Conservation (phyloP, 2,888 invertebrate genomes). For the Rhagonycha fulva region DNA sequence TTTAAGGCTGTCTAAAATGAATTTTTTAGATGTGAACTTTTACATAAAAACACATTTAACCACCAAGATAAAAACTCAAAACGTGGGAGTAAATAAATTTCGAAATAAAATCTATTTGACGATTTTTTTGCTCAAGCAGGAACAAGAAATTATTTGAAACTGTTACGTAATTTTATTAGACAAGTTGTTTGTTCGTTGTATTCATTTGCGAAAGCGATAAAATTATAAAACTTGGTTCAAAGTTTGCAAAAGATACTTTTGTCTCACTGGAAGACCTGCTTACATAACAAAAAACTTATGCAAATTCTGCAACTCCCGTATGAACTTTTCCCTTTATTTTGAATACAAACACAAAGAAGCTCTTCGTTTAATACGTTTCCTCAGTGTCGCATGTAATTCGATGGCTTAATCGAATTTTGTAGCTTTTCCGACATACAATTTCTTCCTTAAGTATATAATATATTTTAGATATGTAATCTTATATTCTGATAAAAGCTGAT, state of each 20-base stretch:
- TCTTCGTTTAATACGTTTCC: background rate
- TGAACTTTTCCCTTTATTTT: background rate
- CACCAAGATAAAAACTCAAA: background rate
- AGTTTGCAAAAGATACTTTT: background rate
- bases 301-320: background rate
- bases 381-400: background rate
- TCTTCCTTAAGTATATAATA: background rate
- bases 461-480: background rate
- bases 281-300: background rate
- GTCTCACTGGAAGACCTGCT: background rate
- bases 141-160: background rate
- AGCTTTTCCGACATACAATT: background rate
- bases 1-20: constrained; percentile 3
- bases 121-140: background rate
- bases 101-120: background rate
- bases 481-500: too few species aligned
- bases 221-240: background rate
- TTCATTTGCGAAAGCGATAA: background rate
- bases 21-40: constrained; percentile 1
- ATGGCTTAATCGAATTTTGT: background rate
- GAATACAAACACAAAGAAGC: background rate
- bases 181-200: background rate
- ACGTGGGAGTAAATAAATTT: background rate
- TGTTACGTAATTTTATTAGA: background rate
- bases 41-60: constrained; percentile 2